Percentiles rank a stretch among this genome's conserved stretches.
phyloP scores from a whole-genome alignment of 2,113 vertebrate species.

The Otocyon megalotis region DNA sequence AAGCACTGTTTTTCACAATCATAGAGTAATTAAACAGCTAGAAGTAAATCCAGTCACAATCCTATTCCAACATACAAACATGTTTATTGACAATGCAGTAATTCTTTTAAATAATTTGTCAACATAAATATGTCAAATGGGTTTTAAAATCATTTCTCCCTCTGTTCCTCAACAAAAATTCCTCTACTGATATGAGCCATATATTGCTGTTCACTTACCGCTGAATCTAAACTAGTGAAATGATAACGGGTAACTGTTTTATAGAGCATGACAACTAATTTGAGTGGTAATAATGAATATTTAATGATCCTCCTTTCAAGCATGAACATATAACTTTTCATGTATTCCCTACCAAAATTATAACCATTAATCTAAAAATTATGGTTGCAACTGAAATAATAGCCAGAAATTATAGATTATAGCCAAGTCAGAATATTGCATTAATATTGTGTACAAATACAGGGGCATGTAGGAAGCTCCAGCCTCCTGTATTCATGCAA shows the following conservation, averaged over 20 bases:
- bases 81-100: conserved; percentile 75
- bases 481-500: conserved; percentile 20
- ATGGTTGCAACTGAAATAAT: conserved; percentile 68
- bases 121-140: conserved; percentile 75
- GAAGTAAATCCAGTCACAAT: conserved; percentile 65
- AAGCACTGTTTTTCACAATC: conserved; percentile 62
- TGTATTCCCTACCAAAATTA: conserved; percentile 77
- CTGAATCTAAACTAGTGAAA: conserved; percentile 66
- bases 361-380: conserved; percentile 81
- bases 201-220: conserved; percentile 57
- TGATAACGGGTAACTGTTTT: conserved; percentile 65
- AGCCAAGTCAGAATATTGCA: conserved; percentile 55
- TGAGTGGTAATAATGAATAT: conserved; percentile 80
- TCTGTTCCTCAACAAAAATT: conserved; percentile 41
- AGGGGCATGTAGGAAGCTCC: not conserved
- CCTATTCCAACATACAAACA: conserved; percentile 49
- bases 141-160: conserved; percentile 72
- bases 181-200: conserved; percentile 58
- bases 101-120: conserved; percentile 75
- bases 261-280: conserved; percentile 74
- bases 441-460: conserved; percentile 62
- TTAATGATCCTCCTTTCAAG: conserved; percentile 81
- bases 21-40: conserved; percentile 72
- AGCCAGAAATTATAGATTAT: conserved; percentile 74
- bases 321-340: conserved; percentile 74